Percentiles rank a stretch among this genome's conserved stretches.
Conservation (phyloP, 2,797 vertebrate genomes). For the Fringilla coelebs region DNA sequence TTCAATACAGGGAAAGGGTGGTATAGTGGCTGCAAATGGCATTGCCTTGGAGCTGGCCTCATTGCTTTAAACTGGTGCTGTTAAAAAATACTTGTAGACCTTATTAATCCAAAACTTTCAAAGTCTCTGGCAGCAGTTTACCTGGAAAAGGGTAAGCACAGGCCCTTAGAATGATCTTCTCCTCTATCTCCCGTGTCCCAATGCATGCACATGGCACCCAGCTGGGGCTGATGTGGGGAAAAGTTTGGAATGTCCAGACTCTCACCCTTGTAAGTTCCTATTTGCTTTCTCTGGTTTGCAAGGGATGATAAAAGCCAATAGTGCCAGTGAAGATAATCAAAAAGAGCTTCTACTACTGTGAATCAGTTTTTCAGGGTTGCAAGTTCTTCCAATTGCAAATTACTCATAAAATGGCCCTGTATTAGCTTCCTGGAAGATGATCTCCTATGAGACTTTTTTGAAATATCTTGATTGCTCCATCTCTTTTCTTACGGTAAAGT, state of each 20-base stretch:
- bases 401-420: not conserved
- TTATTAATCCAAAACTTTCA: not conserved
- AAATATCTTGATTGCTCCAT: not conserved
- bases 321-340: not conserved
- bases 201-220: not conserved
- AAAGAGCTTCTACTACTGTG: not conserved
- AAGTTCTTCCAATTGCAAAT: not conserved
- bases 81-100: not conserved
- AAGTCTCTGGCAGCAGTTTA: not conserved
- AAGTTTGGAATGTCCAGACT: not conserved
- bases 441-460: not conserved
- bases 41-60: not conserved
- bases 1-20: not conserved
- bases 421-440: not conserved
- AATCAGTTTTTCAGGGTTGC: not conserved
- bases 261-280: not conserved
- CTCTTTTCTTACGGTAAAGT: not conserved
- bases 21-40: not conserved
- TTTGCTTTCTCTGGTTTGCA: not conserved
- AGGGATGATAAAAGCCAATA: not conserved
- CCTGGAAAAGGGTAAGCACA: not conserved
- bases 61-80: not conserved
- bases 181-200: not conserved
- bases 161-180: not conserved
- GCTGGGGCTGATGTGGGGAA: not conserved